Percentiles rank a stretch among this genome's conserved stretches.
phyloP scores from a whole-genome alignment of 2,113 vertebrate species.

The Argyrosomus japonicus region DNA sequence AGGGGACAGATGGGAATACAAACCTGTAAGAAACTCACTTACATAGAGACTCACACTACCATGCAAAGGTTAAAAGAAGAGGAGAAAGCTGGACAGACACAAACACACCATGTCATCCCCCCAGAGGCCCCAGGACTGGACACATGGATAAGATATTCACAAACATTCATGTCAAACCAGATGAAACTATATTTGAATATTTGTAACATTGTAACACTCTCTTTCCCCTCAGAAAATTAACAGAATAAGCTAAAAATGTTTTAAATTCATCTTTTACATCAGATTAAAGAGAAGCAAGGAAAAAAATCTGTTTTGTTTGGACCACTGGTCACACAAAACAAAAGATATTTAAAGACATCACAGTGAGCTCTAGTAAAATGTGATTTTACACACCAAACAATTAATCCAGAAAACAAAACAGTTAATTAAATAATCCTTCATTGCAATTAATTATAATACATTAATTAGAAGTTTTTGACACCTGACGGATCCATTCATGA shows the following conservation, averaged over 20 bases:
- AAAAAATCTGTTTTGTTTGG: neutral
- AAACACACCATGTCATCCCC: slow-evolving; percentile 15
- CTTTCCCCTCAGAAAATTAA: neutral
- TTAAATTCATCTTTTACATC: too few relatives aligned
- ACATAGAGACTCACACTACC: neutral
- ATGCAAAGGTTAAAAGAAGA: slow-evolving; percentile 80
- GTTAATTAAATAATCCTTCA: too few relatives aligned
- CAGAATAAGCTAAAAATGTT: neutral
- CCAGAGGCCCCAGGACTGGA: slow-evolving; percentile 12
- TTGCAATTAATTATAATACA: too few relatives aligned
- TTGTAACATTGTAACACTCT: neutral
- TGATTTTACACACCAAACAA: too few relatives aligned
- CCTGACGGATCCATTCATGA: too few relatives aligned
- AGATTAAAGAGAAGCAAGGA: too few relatives aligned
- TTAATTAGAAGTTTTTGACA: too few relatives aligned
- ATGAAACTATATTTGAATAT: neutral
- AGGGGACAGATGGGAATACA: neutral
- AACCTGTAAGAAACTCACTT: neutral
- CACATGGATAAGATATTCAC: slow-evolving; percentile 20
- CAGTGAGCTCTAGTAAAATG: too few relatives aligned
- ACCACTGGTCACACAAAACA: neutral
- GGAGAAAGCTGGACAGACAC: slow-evolving; percentile 39
- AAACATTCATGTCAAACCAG: neutral
- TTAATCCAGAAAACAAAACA: too few relatives aligned
- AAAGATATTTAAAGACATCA: neutral